Base-by-base conservation (phyloP, 1,140 invertebrate genomes). In the Zelostemma sp. region DNA sequence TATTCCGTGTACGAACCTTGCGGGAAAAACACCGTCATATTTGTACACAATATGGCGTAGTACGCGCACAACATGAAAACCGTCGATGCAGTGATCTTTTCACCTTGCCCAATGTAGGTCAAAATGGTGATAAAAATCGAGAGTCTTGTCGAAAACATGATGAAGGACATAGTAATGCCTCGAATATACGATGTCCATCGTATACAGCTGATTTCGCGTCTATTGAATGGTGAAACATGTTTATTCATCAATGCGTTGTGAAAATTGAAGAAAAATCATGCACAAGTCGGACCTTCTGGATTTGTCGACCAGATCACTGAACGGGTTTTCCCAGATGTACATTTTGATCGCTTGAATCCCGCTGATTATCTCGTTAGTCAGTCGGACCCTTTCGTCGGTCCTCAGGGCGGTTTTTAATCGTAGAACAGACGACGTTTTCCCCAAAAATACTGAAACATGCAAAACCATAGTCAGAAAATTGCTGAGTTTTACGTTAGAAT, bases 321-420 rank as follows among this genome's bases (percentile, higher is more conserved):
- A 95, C 0, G 93, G 93, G 55, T 91, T 89, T 79, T 96, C 94
- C 94, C 94, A 96, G 0, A 92, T 90, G 76, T 95, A 95, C 94
- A 97, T 96, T 85, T 97, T 98, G 18, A 93, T 95, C 1, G 91
- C 90, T 63, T 92, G 91, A 17, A 93, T 92, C n/a, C 91, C 91
- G 38, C 88, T 88, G 12, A 96, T 90, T 9, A 96, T 91, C 77
- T 96, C 94, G 76, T 93, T 94, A 87, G 95, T 95, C 5, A 95
- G 76, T 41, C 92, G 86, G 0, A 97, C 91, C n/a, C 95, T 83
- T 71, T 94, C 88, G 84, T 97, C 95, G 0, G 94, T 96, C 9
- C 89, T 82, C 16, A 88, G 81, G 0, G 92, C 91, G 75, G 83
- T 93, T 82, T 67, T 88, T 75, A 72, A 57, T 41, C 89, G n/a